Evolutionary conservation across 2,797 vertebrate species (phyloP), one percentile per base, ranked within the genome.

Genomic region (Phoxinus dragarum): DNA sequence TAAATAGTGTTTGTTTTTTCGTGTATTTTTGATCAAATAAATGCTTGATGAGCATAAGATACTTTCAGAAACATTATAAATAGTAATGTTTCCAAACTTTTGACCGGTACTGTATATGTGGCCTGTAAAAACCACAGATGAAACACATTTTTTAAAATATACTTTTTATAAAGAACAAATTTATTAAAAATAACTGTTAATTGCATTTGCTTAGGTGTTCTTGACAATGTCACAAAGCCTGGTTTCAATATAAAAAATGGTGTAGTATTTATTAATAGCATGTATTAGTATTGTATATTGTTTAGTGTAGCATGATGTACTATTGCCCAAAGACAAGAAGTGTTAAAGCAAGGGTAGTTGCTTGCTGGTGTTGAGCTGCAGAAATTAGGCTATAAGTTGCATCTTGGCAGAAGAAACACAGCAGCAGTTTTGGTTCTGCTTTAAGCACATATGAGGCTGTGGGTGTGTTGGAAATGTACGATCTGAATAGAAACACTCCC

Each of bases 341-440:
- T 31, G 38, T 34, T 38, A 19, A 17, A 27, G 27, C 27, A 27
- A 6, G 10, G 21, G 19, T 38, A 40, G 16, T 68, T 76, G 42
- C 27, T 38, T 59, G 82, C 56, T 47, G n/a, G 8, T 67, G 61
- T 67, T 56, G 23, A 6, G 52, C 17, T 27, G 7, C 56, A 64
- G 68, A 89, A 82, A 82, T 71, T 82, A 79, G 67, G 21, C 54
- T 77, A 49, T 72, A 71, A 84, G 44, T 64, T 38, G 4, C 8
- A 0, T 56, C 17, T 42, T n/a, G 10, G 3, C 38, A 36, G 36
- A 84, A 59, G 38, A 81, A 80, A 59, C 4, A 44, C 17, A 1
- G 40, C 79, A 81, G 86, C 80, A 86, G 91, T 94, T 94, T 94
- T 94, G 84, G 91, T 96, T 95, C 94, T 94, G 93, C 94, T 94